A percentile compares a stretch with the other conserved stretches of the same genome.
phyloP scores from a whole-genome alignment of 2,797 vertebrate genomes.

The Telmatherina bonti region DNA sequence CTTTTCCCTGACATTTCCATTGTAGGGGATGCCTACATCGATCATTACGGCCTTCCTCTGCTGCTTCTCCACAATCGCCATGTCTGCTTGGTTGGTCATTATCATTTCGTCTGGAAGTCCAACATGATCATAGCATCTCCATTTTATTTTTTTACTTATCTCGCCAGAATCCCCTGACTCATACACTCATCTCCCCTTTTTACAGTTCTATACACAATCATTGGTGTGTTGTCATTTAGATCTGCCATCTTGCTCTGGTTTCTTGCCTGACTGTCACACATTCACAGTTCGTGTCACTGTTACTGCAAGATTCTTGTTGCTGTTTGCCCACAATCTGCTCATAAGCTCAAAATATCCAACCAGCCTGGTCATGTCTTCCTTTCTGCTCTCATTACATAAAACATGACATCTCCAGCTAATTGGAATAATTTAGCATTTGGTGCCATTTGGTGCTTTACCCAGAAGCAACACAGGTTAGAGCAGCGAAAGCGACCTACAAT shows the following conservation, averaged over 20 bases:
- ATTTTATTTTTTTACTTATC: too few relatives aligned
- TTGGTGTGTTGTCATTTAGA: conserved; percentile 6
- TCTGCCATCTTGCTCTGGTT: conserved; percentile 12
- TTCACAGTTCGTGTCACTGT: background rate
- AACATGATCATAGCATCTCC: too few relatives aligned
- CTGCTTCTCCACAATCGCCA: too few relatives aligned
- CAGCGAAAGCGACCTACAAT: background rate
- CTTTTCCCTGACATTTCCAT: too few relatives aligned
- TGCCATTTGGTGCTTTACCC: background rate
- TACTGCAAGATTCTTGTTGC: background rate
- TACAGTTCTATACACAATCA: conserved; percentile 15
- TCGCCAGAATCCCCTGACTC: too few relatives aligned
- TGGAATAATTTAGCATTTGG: background rate
- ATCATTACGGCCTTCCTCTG: too few relatives aligned
- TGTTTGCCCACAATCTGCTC: background rate
- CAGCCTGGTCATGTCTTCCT: conserved; percentile 1
- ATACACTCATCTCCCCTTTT: too few relatives aligned
- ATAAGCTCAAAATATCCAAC: background rate
- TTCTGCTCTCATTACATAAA: background rate
- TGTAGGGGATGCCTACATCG: too few relatives aligned
- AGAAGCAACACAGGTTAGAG: background rate
- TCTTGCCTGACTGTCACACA: background rate
- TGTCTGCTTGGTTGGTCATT: too few relatives aligned
- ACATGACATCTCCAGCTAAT: background rate
- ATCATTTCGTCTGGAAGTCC: too few relatives aligned